A percentile compares a stretch with the other conserved stretches of the same genome.
phyloP scores from a whole-genome alignment of 2,888 invertebrate species.

The Cepaea hortensis region DNA sequence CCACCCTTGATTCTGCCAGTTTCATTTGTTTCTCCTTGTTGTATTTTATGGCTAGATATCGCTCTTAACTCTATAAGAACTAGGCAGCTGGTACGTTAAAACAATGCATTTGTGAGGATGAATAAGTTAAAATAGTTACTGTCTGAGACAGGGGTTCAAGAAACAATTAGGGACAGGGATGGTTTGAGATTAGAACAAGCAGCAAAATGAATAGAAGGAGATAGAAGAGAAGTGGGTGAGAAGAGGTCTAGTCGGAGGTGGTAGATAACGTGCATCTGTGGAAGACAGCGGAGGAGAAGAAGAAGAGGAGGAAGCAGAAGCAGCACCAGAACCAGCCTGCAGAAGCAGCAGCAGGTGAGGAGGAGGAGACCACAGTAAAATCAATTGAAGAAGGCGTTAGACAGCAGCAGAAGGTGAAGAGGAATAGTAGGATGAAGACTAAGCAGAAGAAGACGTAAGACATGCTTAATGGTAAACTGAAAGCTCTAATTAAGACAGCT shows the following conservation, averaged over 20 bases:
- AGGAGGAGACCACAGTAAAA: not conserved
- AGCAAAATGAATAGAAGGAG: not conserved
- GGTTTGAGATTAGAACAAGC: not conserved
- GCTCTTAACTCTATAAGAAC: too few species aligned
- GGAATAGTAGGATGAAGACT: not conserved
- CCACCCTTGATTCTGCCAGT: too few species aligned
- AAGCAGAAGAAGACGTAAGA: not conserved
- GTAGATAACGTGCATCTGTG: not conserved
- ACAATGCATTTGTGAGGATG: too few species aligned
- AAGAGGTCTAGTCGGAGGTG: not conserved
- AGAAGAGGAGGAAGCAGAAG: not conserved
- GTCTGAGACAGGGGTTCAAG: too few species aligned
- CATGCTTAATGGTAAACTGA: not conserved
- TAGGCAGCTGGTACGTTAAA: too few species aligned
- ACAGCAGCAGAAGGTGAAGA: not conserved
- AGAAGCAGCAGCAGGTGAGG: not conserved
- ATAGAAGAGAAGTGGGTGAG: not conserved
- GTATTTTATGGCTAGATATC: too few species aligned
- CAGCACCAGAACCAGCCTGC: not conserved
- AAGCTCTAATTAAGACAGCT: too few species aligned
- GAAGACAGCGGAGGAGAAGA: not conserved
- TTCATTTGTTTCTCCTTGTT: too few species aligned
- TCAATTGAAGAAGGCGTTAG: not conserved
- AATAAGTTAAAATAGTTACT: too few species aligned
- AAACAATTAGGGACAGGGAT: not conserved